Conservation (phyloP, 1,140 invertebrate species). For the Drosophila sp. region DNA sequence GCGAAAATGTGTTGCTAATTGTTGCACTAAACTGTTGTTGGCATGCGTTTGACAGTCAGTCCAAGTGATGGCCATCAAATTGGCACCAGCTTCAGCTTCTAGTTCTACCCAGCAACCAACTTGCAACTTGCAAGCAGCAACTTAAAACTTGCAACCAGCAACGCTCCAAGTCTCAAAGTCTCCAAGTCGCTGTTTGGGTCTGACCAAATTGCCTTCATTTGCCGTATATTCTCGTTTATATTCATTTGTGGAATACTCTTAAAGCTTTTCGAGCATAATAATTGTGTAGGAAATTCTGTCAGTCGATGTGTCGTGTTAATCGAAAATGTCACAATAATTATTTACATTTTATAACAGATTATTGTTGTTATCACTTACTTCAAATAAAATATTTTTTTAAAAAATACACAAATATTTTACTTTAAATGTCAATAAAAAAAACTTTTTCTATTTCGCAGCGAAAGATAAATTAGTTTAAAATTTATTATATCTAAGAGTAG, state of each 20-base stretch:
- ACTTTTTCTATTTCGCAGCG: too few species aligned
- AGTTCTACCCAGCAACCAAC: constrained; percentile 1
- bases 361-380: too few species aligned
- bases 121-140: constrained; percentile 3
- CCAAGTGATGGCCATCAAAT: constrained; percentile 59
- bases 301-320: too few species aligned
- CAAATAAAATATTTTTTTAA: too few species aligned
- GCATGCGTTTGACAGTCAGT: constrained; percentile 80
- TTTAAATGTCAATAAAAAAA: too few species aligned
- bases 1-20: constrained; percentile 79
- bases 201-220: constrained; percentile 30
- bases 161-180: background rate
- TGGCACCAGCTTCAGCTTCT: constrained; percentile 32
- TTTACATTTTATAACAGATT: too few species aligned
- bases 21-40: constrained; percentile 81
- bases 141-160: background rate
- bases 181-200: background rate
- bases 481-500: too few species aligned
- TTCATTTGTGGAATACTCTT: constrained; percentile 24
- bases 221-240: constrained; percentile 8
- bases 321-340: too few species aligned
- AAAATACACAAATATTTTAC: too few species aligned
- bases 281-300: background rate
- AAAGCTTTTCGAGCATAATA: background rate
- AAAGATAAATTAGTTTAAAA: too few species aligned